These are phyloP conservation scores for Odontophorus gujanensis DNA, from an alignment of 2,113 vertebrate genomes.

Conservation along the genomic window DNA sequence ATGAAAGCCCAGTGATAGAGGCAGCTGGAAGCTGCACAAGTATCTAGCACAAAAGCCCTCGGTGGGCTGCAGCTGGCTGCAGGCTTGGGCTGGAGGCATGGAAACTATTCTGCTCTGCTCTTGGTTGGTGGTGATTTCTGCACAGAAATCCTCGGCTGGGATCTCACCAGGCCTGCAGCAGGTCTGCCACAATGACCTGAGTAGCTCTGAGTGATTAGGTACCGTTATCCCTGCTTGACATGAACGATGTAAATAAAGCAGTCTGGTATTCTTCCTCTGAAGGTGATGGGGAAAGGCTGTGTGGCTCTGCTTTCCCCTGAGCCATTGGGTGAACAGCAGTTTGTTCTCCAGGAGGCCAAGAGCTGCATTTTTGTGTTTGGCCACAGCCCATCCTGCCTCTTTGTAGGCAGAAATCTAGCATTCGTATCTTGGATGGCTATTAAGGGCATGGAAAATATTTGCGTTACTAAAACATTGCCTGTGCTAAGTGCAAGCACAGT, in stretches of 20 bases:
- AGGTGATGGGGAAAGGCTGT: neutral
- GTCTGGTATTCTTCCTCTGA: neutral
- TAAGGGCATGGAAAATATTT: neutral
- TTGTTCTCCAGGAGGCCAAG: neutral
- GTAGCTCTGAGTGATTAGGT: neutral
- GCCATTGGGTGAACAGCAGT: fast-evolving
- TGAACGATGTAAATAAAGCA: neutral
- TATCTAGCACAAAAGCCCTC: neutral
- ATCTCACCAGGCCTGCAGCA: neutral
- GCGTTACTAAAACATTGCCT: neutral
- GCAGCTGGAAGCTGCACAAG: slow-evolving; percentile 1
- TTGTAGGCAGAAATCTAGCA: neutral
- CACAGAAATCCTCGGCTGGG: neutral
- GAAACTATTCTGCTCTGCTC: neutral
- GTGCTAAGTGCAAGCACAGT: fast-evolving
- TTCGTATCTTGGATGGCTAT: neutral
- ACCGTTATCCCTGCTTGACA: fast-evolving
- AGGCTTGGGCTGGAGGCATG: neutral
- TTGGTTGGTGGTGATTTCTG: neutral
- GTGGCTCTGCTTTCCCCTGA: neutral
- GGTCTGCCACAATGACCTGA: fast-evolving
- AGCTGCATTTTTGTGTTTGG: neutral
- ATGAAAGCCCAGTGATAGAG: neutral
- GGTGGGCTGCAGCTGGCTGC: neutral
- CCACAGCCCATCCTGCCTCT: neutral